Base-by-base conservation (phyloP, 1,140 invertebrate species). In the Mactra quadrangularis region DNA sequence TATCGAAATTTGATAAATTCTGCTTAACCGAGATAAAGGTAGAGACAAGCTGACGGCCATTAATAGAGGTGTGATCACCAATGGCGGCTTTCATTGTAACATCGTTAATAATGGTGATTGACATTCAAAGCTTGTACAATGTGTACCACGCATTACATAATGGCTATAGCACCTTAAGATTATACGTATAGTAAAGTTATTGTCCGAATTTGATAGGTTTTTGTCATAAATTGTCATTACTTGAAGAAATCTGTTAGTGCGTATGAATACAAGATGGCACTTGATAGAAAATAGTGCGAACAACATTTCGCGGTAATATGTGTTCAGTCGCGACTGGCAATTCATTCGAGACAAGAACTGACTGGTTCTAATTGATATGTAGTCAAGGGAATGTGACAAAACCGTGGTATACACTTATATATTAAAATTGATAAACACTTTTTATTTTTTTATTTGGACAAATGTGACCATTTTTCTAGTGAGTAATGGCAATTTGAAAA, bases 231-330 rank as follows among this genome's bases (percentile, higher is more conserved):
- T n/a, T n/a, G n/a, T n/a, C n/a, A n/a, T n/a, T n/a, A n/a, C n/a
- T n/a, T n/a, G n/a, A n/a, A n/a, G n/a, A 11, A 27, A 47, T 68
- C 45, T 50, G 25, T 68, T 27, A 68, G 15, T 25, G 41, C 64
- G 47, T 68, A 22, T 27, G 47, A 68, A 41, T 47, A 38, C 31
- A 19, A 27, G 47, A 47, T 68, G 45, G 64, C 45, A 68, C 41
- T 3, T 68, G 4, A 25, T 50, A 31, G n/a, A 31, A 68, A 29
- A 68, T 45, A 4, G 64, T 68, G 64, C 64, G 47, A 68, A 68
- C 64, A 68, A 68, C 64, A 50, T 27, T 22, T 1, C 27, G 64
- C 41, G 27, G 27, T 68, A 47, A 41, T 68, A 38, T 31, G 1
- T 47, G 62, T 7, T 0, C 38, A 66, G 62, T 38, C 31, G 41